Evolutionary conservation across 1,140 invertebrate species (phyloP).

Genomic region (Drosophila funebris): DNA sequence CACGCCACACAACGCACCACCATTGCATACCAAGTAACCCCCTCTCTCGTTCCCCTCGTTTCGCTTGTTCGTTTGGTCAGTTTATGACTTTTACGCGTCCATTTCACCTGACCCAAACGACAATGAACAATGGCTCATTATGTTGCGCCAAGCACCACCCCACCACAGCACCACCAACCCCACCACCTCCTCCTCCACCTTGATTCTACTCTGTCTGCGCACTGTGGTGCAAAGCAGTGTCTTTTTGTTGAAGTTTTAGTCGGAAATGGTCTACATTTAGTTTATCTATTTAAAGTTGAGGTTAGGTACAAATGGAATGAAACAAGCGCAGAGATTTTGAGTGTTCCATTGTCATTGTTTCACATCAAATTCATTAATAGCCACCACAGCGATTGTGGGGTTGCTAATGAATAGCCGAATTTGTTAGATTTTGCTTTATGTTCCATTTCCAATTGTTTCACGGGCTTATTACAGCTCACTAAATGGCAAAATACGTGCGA

Average conservation of each 20-base stretch:
- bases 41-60: neutral
- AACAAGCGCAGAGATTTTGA: neutral
- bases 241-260: neutral
- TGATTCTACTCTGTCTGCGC: slow-evolving; percentile 8
- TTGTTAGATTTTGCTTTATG: too few relatives aligned
- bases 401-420: too few relatives aligned
- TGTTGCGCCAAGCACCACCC: slow-evolving; percentile 15
- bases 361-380: too few relatives aligned
- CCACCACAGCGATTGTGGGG: too few relatives aligned
- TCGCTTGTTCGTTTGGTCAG: slow-evolving; percentile 52
- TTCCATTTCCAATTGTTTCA: too few relatives aligned
- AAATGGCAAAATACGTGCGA: too few relatives aligned
- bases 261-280: neutral
- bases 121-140: slow-evolving; percentile 22
- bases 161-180: neutral
- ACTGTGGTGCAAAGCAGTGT: slow-evolving; percentile 14
- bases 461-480: too few relatives aligned
- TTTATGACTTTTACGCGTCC: slow-evolving; percentile 73
- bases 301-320: neutral
- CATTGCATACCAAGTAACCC: slow-evolving; percentile 60
- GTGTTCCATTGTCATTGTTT: too few relatives aligned
- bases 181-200: neutral
- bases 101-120: slow-evolving; percentile 63
- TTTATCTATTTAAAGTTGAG: neutral
- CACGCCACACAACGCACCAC: slow-evolving; percentile 14